Conservation (phyloP, 1,140 invertebrate species). For the Arctopsyche grandis region DNA sequence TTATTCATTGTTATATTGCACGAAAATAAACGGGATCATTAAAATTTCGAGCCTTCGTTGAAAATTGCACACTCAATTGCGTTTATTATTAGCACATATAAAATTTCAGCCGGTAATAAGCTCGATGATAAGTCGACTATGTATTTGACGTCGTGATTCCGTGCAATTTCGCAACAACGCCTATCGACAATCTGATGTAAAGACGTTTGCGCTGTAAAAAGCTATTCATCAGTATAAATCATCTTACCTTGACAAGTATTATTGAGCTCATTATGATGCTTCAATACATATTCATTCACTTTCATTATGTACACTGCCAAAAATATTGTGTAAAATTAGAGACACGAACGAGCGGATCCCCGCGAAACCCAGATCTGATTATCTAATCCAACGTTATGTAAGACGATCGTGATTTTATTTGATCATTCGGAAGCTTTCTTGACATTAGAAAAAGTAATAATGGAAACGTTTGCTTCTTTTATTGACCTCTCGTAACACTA, state of each 20-base stretch:
- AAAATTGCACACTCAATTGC: too few relatives aligned
- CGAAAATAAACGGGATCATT: too few relatives aligned
- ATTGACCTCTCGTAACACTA: constrained; percentile 6
- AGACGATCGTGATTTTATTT: too few relatives aligned
- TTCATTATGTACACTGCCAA: not conserved
- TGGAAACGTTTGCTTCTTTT: not conserved
- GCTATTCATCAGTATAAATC: constrained; percentile 14
- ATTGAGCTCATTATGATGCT: not conserved
- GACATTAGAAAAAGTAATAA: too few relatives aligned
- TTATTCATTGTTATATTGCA: too few relatives aligned
- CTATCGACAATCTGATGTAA: not conserved
- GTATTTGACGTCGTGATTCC: too few relatives aligned
- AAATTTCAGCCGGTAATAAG: too few relatives aligned
- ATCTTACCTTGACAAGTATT: constrained; percentile 15
- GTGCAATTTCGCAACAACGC: not conserved
- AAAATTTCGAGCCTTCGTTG: not conserved
- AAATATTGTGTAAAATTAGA: not conserved
- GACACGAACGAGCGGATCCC: not conserved
- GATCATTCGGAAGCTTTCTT: too few relatives aligned
- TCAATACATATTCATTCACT: not conserved
- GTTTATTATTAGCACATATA: too few relatives aligned
- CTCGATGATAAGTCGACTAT: too few relatives aligned
- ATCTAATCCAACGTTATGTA: too few relatives aligned
- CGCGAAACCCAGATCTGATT: too few relatives aligned
- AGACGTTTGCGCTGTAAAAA: constrained; percentile 1